A percentile compares a stretch with the other conserved stretches of the same genome.
Evolutionary conservation across 2,888 invertebrate genomes (phyloP).

Genomic region (Phengaris arion): DNA sequence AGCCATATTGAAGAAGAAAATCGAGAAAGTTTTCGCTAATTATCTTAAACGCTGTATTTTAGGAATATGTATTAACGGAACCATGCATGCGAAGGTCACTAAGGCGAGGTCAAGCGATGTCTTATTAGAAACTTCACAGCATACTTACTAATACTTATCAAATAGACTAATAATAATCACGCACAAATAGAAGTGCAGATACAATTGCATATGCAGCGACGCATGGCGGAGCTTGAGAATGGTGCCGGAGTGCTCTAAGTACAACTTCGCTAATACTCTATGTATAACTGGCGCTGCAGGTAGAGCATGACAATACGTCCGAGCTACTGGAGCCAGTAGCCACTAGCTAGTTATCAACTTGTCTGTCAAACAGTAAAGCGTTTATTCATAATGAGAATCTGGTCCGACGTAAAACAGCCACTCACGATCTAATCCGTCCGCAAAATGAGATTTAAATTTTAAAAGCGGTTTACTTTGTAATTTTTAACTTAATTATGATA

Average conservation of each 20-base stretch:
- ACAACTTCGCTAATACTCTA: conserved; percentile 32
- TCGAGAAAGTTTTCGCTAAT: too few relatives aligned
- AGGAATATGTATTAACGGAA: too few relatives aligned
- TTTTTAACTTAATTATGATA: too few relatives aligned
- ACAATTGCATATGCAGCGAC: conserved; percentile 49
- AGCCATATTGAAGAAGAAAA: too few relatives aligned
- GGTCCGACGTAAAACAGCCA: neutral
- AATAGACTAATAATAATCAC: neutral
- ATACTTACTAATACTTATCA: conserved; percentile 23
- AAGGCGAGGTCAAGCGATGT: neutral
- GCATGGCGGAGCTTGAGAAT: conserved; percentile 53
- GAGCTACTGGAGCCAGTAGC: conserved; percentile 33
- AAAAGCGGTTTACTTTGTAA: too few relatives aligned
- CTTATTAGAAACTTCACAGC: conserved; percentile 22
- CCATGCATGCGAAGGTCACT: neutral
- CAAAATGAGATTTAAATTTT: too few relatives aligned
- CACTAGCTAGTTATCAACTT: conserved; percentile 40
- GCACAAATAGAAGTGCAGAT: conserved; percentile 39
- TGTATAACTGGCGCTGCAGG: conserved; percentile 23
- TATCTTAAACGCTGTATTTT: too few relatives aligned
- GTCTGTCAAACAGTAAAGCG: conserved; percentile 32
- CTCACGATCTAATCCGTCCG: too few relatives aligned
- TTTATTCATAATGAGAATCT: neutral
- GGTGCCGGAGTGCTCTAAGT: conserved; percentile 46
- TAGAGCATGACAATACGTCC: conserved; percentile 18